phyloP scores from a whole-genome alignment of 2,113 vertebrate genomes.

The Dryoscopus gambensis region DNA sequence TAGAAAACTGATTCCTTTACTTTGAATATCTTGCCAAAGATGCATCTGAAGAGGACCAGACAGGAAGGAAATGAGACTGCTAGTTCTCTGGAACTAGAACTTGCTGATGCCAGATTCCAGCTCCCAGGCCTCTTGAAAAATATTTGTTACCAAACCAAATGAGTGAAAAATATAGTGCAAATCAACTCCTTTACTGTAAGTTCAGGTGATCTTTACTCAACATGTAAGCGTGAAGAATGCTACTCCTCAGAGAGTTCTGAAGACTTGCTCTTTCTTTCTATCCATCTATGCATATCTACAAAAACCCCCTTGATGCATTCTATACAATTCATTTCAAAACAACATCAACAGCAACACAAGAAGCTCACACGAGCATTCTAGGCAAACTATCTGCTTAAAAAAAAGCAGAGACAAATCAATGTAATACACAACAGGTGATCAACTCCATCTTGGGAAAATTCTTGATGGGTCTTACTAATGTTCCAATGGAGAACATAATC shows the following conservation, averaged over 20 bases:
- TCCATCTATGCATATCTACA: not conserved
- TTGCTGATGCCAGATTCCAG: not conserved
- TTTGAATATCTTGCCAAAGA: not conserved
- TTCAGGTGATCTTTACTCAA: not conserved
- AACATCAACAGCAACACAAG: not conserved
- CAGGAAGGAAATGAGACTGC: not conserved
- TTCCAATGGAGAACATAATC: not conserved
- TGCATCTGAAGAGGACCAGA: not conserved
- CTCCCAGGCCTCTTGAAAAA: not conserved
- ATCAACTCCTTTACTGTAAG: not conserved
- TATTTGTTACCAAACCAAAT: not conserved
- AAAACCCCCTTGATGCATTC: not conserved
- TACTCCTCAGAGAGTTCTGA: not conserved
- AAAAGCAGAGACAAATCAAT: not conserved
- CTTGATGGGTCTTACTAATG: not conserved
- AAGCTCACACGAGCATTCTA: not conserved
- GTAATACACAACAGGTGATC: not conserved
- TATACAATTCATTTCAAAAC: not conserved
- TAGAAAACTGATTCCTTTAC: not conserved
- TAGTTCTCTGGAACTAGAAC: not conserved
- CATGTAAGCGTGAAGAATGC: not conserved
- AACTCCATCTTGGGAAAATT: not conserved
- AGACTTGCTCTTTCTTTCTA: not conserved
- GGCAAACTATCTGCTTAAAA: not conserved
- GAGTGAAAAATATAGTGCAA: not conserved